Evolutionary conservation across 2,797 vertebrate species (phyloP).

Genomic region (Neosilurus mollespiculum): DNA sequence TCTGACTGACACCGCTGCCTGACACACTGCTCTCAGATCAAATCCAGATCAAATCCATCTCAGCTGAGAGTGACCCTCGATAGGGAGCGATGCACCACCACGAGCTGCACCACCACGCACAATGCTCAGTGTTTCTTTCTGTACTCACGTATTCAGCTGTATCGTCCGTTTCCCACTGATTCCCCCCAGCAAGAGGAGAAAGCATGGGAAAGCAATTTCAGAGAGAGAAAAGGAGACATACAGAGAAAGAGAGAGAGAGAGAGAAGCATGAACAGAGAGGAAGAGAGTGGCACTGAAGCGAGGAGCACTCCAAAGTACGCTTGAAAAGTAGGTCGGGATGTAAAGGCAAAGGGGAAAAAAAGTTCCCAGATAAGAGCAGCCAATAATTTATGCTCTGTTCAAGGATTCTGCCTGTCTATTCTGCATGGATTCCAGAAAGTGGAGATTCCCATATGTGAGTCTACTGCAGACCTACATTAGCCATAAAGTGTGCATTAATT

Average conservation of each 20-base stretch:
- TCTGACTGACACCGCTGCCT: neutral
- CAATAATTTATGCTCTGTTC: constrained; percentile 17
- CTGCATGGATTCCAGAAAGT: neutral
- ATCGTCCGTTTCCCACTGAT: constrained; percentile 97
- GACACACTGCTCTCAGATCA: constrained; percentile 25
- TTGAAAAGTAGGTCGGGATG: constrained; percentile 52
- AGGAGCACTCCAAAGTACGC: constrained; percentile 28
- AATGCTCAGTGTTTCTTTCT: constrained; percentile 52
- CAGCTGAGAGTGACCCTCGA: constrained; percentile 11
- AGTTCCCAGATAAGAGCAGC: constrained; percentile 30
- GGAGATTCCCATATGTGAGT: constrained; percentile 5
- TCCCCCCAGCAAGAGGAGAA: constrained; percentile 68
- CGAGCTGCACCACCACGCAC: constrained; percentile 51
- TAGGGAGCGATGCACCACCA: constrained; percentile 71
- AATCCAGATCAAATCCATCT: constrained; percentile 14
- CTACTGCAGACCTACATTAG: neutral
- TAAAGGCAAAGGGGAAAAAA: constrained; percentile 13
- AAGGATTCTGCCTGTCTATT: neutral
- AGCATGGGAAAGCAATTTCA: constrained; percentile 67
- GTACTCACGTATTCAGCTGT: constrained; percentile 98
- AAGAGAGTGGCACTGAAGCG: constrained; percentile 57
- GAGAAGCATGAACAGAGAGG: constrained; percentile 31
- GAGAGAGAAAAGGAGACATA: constrained; percentile 31
- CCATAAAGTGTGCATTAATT: constrained; percentile 12
- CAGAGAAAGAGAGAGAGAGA: constrained; percentile 51